Evolutionary conservation across 2,888 invertebrate genomes (phyloP), one percentile per base, ranked within the genome.

Genomic region (Athetis lepigone): DNA sequence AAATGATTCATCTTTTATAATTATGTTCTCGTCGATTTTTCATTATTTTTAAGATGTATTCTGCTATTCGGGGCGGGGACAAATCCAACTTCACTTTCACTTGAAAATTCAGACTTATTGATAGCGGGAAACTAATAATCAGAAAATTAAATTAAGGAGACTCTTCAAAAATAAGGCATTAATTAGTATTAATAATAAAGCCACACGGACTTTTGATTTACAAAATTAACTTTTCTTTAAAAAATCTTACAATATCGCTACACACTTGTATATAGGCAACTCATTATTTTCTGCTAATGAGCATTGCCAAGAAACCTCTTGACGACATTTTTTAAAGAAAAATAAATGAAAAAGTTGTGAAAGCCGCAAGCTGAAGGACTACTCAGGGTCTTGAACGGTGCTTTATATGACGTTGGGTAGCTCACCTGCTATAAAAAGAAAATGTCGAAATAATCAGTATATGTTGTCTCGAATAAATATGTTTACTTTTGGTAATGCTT

Each of bases 241-340:
- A 42, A 62, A 62, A 11, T 37, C 21, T 52, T 40, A 54, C 37
- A 55, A 51, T 55, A 69, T 75, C 49, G 70, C 71, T 69, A 46
- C 62, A 61, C 67, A 57, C 33, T 70, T 70, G 7, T 74, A 4
- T 69, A 69, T 45, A 49, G 36, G 54, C 50, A 47, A 75, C 80
- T 79, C 80, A 78, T 78, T 78, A 78, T 79, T 64, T 76, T 67
- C 21, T 65, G 64, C 68, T 79, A 79, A 80, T 79, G 77, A 79
- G 80, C 70, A 62, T 59, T 65, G 71, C 59, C 37, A 64, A 69
- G 70, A 47, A 79, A 71, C 49, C 66, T 65, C 61, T 71, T 64
- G 51, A 67, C 46, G 55, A 70, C 65, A 62, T 80, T 77, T 74
- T 65, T 72, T 46, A 39, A 75, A 70, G 58, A 69, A 69, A 74